phyloP scores from a whole-genome alignment of 2,113 vertebrate genomes.

The Pithys albifrons region DNA sequence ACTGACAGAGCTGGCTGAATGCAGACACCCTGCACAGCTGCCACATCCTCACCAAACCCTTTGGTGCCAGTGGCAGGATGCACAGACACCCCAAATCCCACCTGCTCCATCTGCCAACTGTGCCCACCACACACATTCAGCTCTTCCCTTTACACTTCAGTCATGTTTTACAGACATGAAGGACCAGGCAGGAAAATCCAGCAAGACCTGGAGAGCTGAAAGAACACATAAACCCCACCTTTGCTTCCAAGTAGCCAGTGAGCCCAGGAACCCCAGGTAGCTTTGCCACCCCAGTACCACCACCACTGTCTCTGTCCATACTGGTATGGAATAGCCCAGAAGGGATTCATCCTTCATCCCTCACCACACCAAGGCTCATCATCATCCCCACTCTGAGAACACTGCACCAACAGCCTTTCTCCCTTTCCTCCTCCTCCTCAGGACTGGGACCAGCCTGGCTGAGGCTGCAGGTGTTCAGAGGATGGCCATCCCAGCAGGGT shows the following conservation, averaged over 20 bases:
- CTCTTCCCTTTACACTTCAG: not conserved
- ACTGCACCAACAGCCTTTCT: not conserved
- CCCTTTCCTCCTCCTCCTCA: not conserved
- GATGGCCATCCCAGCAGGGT: not conserved
- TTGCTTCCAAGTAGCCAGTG: accelerated
- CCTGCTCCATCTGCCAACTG: not conserved
- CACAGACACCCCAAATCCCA: accelerated
- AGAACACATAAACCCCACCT: not conserved
- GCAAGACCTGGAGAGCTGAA: not conserved
- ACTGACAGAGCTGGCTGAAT: not conserved
- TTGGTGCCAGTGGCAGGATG: not conserved
- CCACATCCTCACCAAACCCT: not conserved
- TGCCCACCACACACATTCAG: not conserved
- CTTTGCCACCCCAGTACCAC: accelerated
- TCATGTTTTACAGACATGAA: accelerated
- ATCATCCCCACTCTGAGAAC: not conserved
- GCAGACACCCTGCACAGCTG: not conserved
- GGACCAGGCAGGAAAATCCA: not conserved
- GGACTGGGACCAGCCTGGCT: not conserved
- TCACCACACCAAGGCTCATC: not conserved
- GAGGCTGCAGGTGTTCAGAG: not conserved
- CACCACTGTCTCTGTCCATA: not conserved
- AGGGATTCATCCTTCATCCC: not conserved
- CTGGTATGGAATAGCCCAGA: not conserved
- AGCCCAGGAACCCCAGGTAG: not conserved